Base-by-base conservation (phyloP, 2,888 invertebrate genomes). In the Harpagoxenus sublaevis region DNA sequence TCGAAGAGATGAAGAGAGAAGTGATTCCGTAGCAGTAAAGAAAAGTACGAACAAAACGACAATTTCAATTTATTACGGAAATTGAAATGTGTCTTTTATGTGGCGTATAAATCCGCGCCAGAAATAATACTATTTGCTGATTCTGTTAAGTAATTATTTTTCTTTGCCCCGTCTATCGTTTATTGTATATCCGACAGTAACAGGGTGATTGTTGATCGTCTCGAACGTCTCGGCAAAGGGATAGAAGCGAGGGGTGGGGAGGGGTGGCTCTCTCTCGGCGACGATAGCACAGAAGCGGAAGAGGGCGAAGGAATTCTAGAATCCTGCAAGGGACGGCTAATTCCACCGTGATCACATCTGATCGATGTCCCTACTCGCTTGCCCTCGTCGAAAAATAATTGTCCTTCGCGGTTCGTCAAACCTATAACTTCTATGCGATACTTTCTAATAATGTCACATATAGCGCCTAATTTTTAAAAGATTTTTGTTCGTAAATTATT, bases 271-370 rank as follows among this genome's bases (percentile, higher is more conserved):
- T 23, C 23, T 23, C 23, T 23, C 66, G 70, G 82, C 70, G 84
- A 82, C 74, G 68, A 79, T 73, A 79, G 74, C 65, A 66, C 78
- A 48, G 77, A 70, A 55, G 84, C 42, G 84, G 88, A 86, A 86
- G 87, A 86, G 90, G 88, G 57, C 75, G 89, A 92, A 93, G 91
- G 90, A 92, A 91, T 88, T 87, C 91, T 78, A 51, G 92, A 91
- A 90, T 92, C 91, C 94, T 94, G 94, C 93, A 92, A 94, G 93
- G 94, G 94, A 94, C 94, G 94, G 94, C 94, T 94, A 94, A 95
- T 95, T 95, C 94, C 93, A 93, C 92, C 91, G 93, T 93, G 93
- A 94, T 94, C 94, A 92, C 92, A 93, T 91, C 94, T 94, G 95
- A 95, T 95, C 94, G 94, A 94, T 95, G 94, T 94, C 94, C 92